Percentiles rank a stretch among this genome's conserved stretches.
Evolutionary conservation across 2,888 invertebrate species (phyloP).

Genomic region (Euphydryas editha): DNA sequence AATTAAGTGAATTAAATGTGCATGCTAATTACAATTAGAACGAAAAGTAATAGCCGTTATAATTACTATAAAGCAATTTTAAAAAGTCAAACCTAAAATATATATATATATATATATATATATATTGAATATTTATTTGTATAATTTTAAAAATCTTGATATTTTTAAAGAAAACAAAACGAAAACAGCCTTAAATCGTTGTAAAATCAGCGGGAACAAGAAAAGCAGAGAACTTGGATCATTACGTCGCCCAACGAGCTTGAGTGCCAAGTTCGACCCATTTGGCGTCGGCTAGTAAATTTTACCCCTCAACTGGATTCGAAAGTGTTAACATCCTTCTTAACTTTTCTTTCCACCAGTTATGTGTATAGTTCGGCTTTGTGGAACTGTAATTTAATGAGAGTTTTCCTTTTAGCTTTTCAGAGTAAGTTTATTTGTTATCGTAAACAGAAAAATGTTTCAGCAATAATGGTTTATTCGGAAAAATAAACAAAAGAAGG

Average conservation of each 20-base stretch:
- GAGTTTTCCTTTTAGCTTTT: constrained; percentile 4
- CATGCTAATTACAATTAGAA: no score
- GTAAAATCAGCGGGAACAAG: constrained; percentile 61
- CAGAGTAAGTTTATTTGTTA: neutral
- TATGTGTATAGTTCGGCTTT: constrained; percentile 37
- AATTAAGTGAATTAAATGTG: no score
- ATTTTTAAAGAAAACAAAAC: constrained; percentile 6
- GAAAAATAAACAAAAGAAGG: no score
- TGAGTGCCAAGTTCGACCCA: constrained; percentile 69
- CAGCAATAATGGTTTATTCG: neutral
- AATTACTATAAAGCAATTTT: no score
- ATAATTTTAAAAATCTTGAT: neutral
- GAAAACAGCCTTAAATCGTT: constrained; percentile 55
- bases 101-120: no score
- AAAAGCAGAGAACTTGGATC: constrained; percentile 72
- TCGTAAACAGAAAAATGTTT: neutral
- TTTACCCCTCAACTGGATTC: constrained; percentile 52
- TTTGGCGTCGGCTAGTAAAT: constrained; percentile 48
- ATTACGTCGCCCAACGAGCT: constrained; percentile 58
- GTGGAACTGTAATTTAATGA: constrained; percentile 36
- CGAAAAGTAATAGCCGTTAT: no score
- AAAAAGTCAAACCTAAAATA: no score
- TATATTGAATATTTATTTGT: no score
- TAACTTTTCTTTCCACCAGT: constrained; percentile 46
- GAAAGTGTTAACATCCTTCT: constrained; percentile 60